phyloP scores from a whole-genome alignment of 1,140 invertebrate genomes.

The Neotoxoptera formosana region DNA sequence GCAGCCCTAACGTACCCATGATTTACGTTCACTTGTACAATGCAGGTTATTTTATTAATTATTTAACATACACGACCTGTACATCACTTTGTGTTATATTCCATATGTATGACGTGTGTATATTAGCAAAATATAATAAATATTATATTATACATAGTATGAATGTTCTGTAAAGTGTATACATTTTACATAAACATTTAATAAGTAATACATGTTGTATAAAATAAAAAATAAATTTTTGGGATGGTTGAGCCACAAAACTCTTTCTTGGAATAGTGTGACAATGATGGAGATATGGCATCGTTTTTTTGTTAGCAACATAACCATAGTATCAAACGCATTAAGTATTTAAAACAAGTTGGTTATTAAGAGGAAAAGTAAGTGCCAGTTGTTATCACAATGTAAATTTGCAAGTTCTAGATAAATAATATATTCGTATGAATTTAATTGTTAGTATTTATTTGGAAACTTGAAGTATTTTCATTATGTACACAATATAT shows the following conservation, averaged over 20 bases:
- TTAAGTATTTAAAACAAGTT: background rate
- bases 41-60: background rate
- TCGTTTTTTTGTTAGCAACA: background rate
- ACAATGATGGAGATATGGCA: background rate
- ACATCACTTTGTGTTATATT: background rate
- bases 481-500: too few species aligned
- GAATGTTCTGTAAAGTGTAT: too few species aligned
- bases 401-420: background rate
- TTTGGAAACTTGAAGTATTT: background rate
- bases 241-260: background rate
- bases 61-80: background rate
- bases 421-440: background rate
- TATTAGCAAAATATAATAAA: too few species aligned
- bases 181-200: background rate
- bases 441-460: background rate
- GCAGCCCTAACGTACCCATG: background rate
- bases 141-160: too few species aligned
- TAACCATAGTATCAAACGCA: background rate
- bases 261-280: accelerated
- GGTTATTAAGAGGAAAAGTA: background rate
- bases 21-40: background rate
- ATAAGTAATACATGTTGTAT: background rate
- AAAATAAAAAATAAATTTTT: background rate
- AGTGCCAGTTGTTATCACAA: background rate
- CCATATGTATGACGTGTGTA: background rate